These are phyloP conservation scores for Drosophila watanabei DNA, from an alignment of 1,140 invertebrate genomes.

Conservation along the genomic window DNA sequence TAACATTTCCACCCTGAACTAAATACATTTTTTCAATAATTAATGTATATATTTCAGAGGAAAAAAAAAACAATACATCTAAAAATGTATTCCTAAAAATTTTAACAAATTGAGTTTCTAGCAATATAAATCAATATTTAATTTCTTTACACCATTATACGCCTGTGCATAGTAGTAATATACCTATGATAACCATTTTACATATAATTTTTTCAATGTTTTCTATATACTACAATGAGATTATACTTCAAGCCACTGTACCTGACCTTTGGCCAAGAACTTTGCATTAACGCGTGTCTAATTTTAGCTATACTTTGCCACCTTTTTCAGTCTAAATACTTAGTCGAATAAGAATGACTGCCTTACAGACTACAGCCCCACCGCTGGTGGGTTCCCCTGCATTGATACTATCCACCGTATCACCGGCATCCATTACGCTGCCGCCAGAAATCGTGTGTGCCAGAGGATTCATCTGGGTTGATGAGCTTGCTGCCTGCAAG, in stretches of 20 bases:
- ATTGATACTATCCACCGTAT: not conserved
- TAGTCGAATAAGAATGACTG: not conserved
- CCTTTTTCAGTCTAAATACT: too few relatives aligned
- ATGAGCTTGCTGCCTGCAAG: not conserved
- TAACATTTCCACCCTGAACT: too few relatives aligned
- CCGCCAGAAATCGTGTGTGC: not conserved
- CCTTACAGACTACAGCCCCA: not conserved
- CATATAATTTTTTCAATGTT: too few relatives aligned
- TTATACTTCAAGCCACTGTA: not conserved
- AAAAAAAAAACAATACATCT: not conserved
- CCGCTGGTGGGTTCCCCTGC: not conserved
- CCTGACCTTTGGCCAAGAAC: not conserved
- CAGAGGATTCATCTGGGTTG: not conserved
- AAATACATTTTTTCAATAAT: too few relatives aligned
- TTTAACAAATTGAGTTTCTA: too few relatives aligned
- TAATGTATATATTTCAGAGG: too few relatives aligned
- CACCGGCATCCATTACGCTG: too few relatives aligned
- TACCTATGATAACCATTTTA: not conserved
- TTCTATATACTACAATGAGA: not conserved
- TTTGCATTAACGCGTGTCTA: slow-evolving; percentile 1
- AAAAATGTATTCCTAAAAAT: not conserved
- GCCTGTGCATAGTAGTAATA: not conserved
- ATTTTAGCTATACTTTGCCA: not conserved
- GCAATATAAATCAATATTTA: not conserved
- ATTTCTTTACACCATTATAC: not conserved